Percentiles rank a stretch among this genome's conserved stretches.
phyloP scores from a whole-genome alignment of 2,888 invertebrate genomes.

The Ctena decussata region DNA sequence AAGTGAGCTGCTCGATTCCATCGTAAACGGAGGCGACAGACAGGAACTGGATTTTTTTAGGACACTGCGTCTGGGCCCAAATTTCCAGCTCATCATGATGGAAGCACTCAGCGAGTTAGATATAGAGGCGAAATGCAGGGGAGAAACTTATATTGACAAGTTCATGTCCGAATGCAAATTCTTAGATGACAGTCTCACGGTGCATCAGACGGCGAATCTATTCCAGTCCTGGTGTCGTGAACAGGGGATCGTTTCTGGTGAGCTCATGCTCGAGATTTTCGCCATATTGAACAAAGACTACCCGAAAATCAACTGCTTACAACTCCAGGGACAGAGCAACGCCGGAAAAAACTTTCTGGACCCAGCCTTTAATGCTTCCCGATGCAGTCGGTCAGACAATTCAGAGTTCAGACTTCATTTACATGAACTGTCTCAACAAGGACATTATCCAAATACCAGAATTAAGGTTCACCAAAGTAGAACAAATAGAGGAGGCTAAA shows the following conservation, averaged over 20 bases:
- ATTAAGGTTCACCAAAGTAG: neutral
- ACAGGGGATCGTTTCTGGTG: neutral
- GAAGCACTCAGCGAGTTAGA: neutral
- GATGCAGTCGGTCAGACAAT: neutral
- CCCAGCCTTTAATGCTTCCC: neutral
- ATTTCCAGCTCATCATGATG: too few species aligned
- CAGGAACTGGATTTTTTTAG: too few species aligned
- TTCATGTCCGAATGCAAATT: too few species aligned
- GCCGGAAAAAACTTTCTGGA: neutral
- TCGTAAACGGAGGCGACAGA: too few species aligned
- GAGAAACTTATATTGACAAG: too few species aligned
- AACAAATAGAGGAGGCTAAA: neutral
- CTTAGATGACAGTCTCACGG: neutral
- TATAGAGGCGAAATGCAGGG: neutral
- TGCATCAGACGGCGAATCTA: neutral
- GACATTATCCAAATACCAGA: neutral
- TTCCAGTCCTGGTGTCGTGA: neutral
- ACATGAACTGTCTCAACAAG: neutral
- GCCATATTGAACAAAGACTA: neutral
- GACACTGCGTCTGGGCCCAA: too few species aligned
- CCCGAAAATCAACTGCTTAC: neutral
- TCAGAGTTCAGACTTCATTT: neutral
- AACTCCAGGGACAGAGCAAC: too few species aligned
- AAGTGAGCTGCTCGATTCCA: too few species aligned
- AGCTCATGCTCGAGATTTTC: neutral